Evolutionary conservation across 2,888 invertebrate genomes (phyloP), one percentile per base, ranked within the genome.

Genomic region (Pachliopta kotzebuea): DNA sequence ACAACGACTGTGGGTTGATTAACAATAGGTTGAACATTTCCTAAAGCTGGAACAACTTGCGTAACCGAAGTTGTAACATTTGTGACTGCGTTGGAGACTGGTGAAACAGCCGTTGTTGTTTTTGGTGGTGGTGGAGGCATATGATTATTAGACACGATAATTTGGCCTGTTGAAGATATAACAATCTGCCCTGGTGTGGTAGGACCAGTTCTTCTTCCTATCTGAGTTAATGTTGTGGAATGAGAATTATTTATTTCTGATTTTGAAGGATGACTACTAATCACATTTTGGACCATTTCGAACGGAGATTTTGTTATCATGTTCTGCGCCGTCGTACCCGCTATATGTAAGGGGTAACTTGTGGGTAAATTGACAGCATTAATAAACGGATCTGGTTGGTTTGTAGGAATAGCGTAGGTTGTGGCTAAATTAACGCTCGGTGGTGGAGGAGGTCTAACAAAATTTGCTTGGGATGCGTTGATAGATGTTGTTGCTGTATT

Each of bases 1-100:
- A 97, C 95, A 7, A 97, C 93, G 0, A 96, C 96, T 0, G 96
- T 95, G 31, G 95, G 95, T 76, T 94, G 96, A 31, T 95, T 95
- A 2, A 96, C 92, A 21, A 96, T 93, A 6, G 95, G 93, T 71
- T 94, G 94, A 1, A 93, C 92, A 1, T 93, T 92, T 0, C 93
- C 93, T 0, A 93, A 94, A 0, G 94, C 93, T 1, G 95, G 94
- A 50, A 94, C 93, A 0, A 94, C 94, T 80, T 95, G 94, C 14
- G 93, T 92, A 9, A 94, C 93, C 0, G 95, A 93, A 0, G 93
- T 94, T 0, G 93, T 94, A 1, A 94, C 94, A 72, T 94, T 94
- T 0, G 94, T 94, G 1, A 93, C 90, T 80, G 93, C 92, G n/a
- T 93, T 93, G 0, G 94, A 93, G 0, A 92, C 93, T 7, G 94